phyloP scores from a whole-genome alignment of 1,140 invertebrate genomes.

The Neodiprion pinetum region DNA sequence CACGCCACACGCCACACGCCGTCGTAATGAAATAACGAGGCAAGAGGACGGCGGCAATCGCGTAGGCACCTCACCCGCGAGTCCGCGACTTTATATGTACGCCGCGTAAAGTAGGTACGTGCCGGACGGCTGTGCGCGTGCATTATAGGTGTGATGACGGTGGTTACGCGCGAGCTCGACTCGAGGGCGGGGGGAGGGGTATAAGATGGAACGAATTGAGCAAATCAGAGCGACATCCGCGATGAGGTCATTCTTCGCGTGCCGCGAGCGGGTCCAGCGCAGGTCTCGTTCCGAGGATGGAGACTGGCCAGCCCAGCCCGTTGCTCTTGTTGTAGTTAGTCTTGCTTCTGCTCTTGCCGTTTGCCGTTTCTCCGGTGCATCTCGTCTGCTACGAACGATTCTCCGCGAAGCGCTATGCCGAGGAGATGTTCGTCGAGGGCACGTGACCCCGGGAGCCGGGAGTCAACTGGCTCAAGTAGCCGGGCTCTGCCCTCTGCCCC shows the following conservation, averaged over 20 bases:
- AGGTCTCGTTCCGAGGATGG: slow-evolving; percentile 20
- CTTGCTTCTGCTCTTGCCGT: background rate
- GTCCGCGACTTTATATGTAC: background rate
- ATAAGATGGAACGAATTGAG: slow-evolving; percentile 57
- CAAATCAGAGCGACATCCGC: slow-evolving; percentile 59
- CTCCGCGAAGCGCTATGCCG: background rate
- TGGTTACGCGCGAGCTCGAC: background rate
- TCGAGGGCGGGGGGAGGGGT: slow-evolving; percentile 13
- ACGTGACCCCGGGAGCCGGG: slow-evolving; percentile 57
- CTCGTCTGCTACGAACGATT: background rate
- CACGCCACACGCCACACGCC: slow-evolving; percentile 59
- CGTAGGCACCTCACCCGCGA: slow-evolving; percentile 41
- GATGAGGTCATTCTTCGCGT: slow-evolving; percentile 54
- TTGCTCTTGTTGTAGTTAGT: background rate
- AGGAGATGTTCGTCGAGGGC: slow-evolving; percentile 35
- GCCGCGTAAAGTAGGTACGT: slow-evolving; percentile 44
- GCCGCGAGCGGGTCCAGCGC: slow-evolving; percentile 41
- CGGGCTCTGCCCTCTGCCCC: slow-evolving; percentile 59
- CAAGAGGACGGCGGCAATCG: slow-evolving; percentile 57
- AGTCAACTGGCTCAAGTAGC: slow-evolving; percentile 62
- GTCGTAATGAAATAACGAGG: slow-evolving; percentile 61
- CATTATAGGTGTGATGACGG: slow-evolving; percentile 25
- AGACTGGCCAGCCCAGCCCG: background rate
- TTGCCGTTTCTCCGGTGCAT: background rate
- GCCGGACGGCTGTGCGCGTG: slow-evolving; percentile 34